Evolutionary conservation across 1,140 invertebrate species (phyloP).

Genomic region (Nephila pilipes): DNA sequence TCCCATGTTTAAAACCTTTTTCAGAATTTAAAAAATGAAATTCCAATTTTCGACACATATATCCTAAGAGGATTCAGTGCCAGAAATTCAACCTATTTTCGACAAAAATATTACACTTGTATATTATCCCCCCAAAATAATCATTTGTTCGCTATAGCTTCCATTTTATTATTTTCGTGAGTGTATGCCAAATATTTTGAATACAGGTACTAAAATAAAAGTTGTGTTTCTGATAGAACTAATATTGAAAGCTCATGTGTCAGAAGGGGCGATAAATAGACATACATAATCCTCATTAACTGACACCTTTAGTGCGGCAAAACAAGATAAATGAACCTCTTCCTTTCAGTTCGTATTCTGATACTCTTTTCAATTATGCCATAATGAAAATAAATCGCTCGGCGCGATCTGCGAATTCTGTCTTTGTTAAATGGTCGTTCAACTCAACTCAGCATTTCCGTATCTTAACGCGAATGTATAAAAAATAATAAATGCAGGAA

Average conservation of each 20-base stretch:
- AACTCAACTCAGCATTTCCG: not conserved
- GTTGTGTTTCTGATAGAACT: not conserved
- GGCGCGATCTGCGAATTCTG: not conserved
- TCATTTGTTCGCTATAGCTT: too few relatives aligned
- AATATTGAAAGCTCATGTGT: constrained; percentile 8
- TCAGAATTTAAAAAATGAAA: too few relatives aligned
- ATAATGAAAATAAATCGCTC: not conserved
- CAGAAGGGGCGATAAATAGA: not conserved
- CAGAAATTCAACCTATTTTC: too few relatives aligned
- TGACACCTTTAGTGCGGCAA: not conserved
- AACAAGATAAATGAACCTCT: constrained; percentile 1
- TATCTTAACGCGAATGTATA: not conserved
- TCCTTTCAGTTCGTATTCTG: not conserved
- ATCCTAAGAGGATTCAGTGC: too few relatives aligned
- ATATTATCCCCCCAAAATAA: too few relatives aligned
- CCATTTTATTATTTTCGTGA: too few relatives aligned
- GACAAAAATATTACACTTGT: too few relatives aligned
- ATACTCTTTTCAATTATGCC: constrained; percentile 1
- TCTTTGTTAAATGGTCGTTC: not conserved
- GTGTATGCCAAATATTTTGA: too few relatives aligned
- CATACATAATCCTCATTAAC: not conserved
- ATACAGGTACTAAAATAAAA: too few relatives aligned
- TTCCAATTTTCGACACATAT: too few relatives aligned
- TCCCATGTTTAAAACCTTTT: too few relatives aligned
- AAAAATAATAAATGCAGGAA: not conserved